Percentiles rank a stretch among this genome's conserved stretches.
Conservation (phyloP, 1,140 invertebrate genomes). For the Lordiphosa stackelbergi region DNA sequence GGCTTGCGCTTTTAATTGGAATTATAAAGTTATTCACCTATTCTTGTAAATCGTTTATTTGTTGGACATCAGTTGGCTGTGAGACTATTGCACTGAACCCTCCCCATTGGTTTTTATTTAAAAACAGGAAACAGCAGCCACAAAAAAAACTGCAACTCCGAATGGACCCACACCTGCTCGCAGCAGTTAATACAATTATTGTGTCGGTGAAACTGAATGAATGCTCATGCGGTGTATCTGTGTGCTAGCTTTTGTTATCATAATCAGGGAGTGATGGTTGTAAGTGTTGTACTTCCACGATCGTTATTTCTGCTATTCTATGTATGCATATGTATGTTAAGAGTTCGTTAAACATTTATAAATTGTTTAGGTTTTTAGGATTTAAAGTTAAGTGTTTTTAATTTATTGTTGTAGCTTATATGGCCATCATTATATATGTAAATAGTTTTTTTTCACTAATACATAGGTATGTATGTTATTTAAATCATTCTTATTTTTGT, state of each 20-base stretch:
- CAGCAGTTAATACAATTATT: too few relatives aligned
- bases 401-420: slow-evolving; percentile 74
- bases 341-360: slow-evolving; percentile 72
- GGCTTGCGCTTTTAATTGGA: too few relatives aligned
- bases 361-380: slow-evolving; percentile 54
- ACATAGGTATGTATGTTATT: slow-evolving; percentile 67
- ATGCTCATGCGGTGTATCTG: slow-evolving; percentile 21
- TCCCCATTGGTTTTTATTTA: too few relatives aligned
- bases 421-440: slow-evolving; percentile 71
- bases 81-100: slow-evolving; percentile 5
- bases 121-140: too few relatives aligned
- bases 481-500: slow-evolving; percentile 70
- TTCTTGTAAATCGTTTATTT: slow-evolving; percentile 5
- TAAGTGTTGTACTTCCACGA: slow-evolving; percentile 51
- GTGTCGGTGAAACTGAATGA: too few relatives aligned
- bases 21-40: not conserved
- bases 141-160: too few relatives aligned
- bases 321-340: slow-evolving; percentile 57
- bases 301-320: slow-evolving; percentile 61
- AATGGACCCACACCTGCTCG: too few relatives aligned
- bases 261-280: slow-evolving; percentile 26
- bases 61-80: slow-evolving; percentile 1
- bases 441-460: slow-evolving; percentile 69
- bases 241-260: slow-evolving; percentile 25
- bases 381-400: slow-evolving; percentile 60